These are phyloP conservation scores for Psittacus erithacus DNA, from an alignment of 2,113 vertebrate species.

Conservation along the genomic window DNA sequence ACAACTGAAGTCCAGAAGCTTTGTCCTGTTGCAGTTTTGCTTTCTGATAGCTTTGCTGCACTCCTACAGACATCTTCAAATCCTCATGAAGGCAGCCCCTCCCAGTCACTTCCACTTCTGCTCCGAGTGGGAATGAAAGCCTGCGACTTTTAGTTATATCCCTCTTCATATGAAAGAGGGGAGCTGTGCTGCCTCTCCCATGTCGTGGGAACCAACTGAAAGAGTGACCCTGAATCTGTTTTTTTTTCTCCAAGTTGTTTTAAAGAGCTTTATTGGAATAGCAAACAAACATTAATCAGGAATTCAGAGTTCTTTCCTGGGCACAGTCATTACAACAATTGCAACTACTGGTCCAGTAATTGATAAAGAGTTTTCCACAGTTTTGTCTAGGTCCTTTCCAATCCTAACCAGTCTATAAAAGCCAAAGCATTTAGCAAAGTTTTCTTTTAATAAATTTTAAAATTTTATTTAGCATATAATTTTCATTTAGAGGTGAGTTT, in stretches of 20 bases:
- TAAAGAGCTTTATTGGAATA: background rate
- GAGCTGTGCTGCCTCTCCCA: background rate
- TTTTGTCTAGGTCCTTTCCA: background rate
- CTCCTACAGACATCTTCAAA: background rate
- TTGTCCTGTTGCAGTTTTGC: background rate
- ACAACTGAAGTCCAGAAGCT: background rate
- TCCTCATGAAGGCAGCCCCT: background rate
- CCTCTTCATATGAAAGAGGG: background rate
- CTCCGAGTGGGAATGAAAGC: background rate
- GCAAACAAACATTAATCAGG: background rate
- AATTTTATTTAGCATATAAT: background rate
- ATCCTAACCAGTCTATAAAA: background rate
- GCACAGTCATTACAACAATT: background rate
- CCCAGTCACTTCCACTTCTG: background rate
- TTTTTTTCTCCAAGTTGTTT: background rate
- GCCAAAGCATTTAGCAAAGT: background rate
- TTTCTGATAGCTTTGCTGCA: background rate
- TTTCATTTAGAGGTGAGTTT: background rate
- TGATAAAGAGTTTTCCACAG: background rate
- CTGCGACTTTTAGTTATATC: fast-evolving
- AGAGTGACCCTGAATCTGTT: background rate
- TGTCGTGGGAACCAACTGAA: background rate
- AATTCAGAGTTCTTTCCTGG: background rate
- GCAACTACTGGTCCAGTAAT: background rate
- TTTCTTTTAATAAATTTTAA: background rate